Evolutionary conservation across 2,888 invertebrate genomes (phyloP).

Genomic region (Steromphala cineraria): DNA sequence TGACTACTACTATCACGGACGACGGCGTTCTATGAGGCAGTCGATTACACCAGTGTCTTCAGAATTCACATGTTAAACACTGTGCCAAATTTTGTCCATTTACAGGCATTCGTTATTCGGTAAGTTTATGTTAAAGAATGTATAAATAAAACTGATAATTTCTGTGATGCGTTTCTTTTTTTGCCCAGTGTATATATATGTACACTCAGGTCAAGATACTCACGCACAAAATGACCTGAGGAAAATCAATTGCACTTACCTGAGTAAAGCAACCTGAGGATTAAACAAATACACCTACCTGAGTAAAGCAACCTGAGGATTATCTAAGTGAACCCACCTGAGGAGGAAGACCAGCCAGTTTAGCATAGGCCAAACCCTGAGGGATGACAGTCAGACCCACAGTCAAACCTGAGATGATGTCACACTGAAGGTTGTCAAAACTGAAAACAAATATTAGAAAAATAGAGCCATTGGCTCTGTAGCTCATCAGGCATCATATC

Average conservation of each 20-base stretch:
- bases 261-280: background rate
- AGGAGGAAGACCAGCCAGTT: constrained; percentile 89
- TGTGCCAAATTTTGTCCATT: too few species aligned
- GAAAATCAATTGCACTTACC: background rate
- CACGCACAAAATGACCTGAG: background rate
- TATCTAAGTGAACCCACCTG: constrained; percentile 79
- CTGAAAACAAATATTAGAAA: constrained; percentile 82
- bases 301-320: background rate
- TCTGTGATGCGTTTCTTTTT: too few species aligned
- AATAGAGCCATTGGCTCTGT: too few species aligned
- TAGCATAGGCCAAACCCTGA: constrained; percentile 93
- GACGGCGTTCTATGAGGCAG: too few species aligned
- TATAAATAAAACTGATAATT: too few species aligned
- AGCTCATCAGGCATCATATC: too few species aligned
- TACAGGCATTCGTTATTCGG: too few species aligned
- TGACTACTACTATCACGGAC: too few species aligned
- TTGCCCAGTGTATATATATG: background rate
- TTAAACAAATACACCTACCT: too few species aligned
- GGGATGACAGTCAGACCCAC: constrained; percentile 95
- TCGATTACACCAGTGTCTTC: too few species aligned
- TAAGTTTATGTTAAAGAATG: too few species aligned
- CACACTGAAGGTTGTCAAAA: constrained; percentile 85
- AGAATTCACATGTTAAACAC: too few species aligned
- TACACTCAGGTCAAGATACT: background rate
- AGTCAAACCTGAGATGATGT: constrained; percentile 92